phyloP scores from a whole-genome alignment of 2,888 invertebrate species.

The Rhaphigaster nebulosa region DNA sequence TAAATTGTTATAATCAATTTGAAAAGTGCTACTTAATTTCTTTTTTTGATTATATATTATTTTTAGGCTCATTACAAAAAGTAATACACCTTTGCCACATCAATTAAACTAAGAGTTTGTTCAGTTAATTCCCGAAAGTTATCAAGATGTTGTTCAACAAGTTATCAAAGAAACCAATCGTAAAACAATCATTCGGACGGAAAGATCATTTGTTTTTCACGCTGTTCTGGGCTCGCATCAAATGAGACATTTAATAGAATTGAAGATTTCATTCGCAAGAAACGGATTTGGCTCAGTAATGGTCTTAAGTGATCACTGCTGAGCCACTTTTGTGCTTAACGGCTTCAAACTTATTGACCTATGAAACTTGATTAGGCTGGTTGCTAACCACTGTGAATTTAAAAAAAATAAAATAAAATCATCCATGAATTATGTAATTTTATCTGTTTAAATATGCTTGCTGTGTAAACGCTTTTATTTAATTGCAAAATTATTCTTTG shows the following conservation, averaged over 20 bases:
- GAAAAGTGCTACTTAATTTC: neutral
- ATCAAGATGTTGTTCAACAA: neutral
- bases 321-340: neutral
- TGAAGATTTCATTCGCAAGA: constrained; percentile 1
- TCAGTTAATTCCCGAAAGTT: neutral
- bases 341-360: neutral
- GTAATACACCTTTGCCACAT: neutral
- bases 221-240: neutral
- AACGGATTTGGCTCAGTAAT: neutral
- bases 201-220: constrained; percentile 1
- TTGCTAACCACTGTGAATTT: neutral
- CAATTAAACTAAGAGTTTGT: neutral
- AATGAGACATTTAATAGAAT: constrained; percentile 4
- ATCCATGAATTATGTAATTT: neutral
- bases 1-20: neutral
- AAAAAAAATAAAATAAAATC: neutral
- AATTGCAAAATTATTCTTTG: neutral
- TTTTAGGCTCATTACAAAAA: too few species aligned
- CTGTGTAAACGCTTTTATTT: neutral
- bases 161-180: neutral
- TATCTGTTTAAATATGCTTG: neutral
- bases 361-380: neutral
- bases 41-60: too few species aligned
- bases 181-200: neutral
- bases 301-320: neutral